Percentiles rank a stretch among this genome's conserved stretches.
Conservation (phyloP, 2,888 invertebrate species). For the Lepidocyrtoides sp. region DNA sequence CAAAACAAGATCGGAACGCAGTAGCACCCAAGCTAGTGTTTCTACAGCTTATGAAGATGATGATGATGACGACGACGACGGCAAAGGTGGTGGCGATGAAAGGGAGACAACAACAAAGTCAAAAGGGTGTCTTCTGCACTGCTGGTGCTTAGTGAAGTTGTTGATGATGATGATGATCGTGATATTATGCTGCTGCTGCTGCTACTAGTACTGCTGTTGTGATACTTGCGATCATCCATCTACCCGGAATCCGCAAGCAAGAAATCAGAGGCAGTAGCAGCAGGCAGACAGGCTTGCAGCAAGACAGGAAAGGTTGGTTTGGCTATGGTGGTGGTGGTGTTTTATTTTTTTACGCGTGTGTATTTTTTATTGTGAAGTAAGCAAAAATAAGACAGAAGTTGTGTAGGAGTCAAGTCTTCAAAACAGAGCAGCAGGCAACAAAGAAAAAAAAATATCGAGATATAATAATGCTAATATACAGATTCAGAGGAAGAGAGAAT, state of each 20-base stretch:
- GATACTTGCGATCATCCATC: slow-evolving; percentile 57
- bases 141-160: too few relatives aligned
- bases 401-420: background rate
- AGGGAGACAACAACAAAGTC: slow-evolving; percentile 58
- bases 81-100: background rate
- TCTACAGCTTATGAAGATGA: background rate
- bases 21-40: background rate
- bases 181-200: slow-evolving; percentile 55
- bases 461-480: background rate
- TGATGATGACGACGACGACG: background rate
- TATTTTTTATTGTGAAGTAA: background rate
- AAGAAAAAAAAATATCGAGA: background rate
- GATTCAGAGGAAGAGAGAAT: slow-evolving; percentile 3
- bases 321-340: too few relatives aligned
- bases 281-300: slow-evolving; percentile 4
- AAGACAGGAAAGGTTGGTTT: slow-evolving; percentile 6
- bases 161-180: slow-evolving; percentile 12
- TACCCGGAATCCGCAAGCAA: slow-evolving; percentile 71
- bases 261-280: slow-evolving; percentile 1
- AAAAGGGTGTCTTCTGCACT: slow-evolving; percentile 60
- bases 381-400: slow-evolving; percentile 37
- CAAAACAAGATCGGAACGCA: slow-evolving; percentile 52
- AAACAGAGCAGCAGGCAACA: background rate
- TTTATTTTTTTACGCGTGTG: background rate
- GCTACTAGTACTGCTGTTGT: slow-evolving; percentile 49